Base-by-base conservation (phyloP, 1,140 invertebrate species). In the Macrocentrus cingulum region DNA sequence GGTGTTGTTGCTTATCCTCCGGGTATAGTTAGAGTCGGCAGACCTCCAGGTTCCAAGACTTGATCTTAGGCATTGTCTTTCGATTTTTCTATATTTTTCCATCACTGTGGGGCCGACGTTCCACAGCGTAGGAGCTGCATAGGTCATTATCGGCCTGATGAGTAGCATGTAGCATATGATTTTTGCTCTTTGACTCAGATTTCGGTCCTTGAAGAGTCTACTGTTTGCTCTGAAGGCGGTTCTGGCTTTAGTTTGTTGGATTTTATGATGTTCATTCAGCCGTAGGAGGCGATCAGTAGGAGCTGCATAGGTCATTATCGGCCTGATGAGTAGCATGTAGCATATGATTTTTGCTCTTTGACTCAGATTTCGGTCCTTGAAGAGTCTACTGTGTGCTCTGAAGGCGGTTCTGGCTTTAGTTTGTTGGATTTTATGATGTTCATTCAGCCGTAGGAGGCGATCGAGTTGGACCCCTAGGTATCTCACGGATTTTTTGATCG, bases 341-440 rank as follows among this genome's bases (percentile, higher is more conserved):
- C 54, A 60, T 1, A 63, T 62, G 3, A 59, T 23, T 58, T 60
- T 63, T 1, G 57, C 45, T 36, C 9, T 57, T 0, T 1, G 15
- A 8, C 49, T 41, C 2, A 63, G 16, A 3, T 48, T 42, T 25
- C 53, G 42, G n/a, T 59, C 37, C 13, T 63, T 52, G 13, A 62
- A 55, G 2, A 59, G 20, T 16, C 18, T 52, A 15, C 23, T 8
- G 32, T 56, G 48, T 11, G 23, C 39, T 37, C 41, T 13, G 2
- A 52, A 50, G 19, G 41, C 44, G 9, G 46, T 56, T 18, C 15
- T 59, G 16, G 53, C 46, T 59, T 63, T 56, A 2, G 4, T 11
- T 16, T 57, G 19, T 29, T 61, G 49, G 0, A 19, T 53, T 15
- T 61, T 22, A 13, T 36, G 16, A 25, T 58, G 41, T 2, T 8